Conservation (phyloP, 2,888 invertebrate genomes). For the Lottia gigantea region DNA sequence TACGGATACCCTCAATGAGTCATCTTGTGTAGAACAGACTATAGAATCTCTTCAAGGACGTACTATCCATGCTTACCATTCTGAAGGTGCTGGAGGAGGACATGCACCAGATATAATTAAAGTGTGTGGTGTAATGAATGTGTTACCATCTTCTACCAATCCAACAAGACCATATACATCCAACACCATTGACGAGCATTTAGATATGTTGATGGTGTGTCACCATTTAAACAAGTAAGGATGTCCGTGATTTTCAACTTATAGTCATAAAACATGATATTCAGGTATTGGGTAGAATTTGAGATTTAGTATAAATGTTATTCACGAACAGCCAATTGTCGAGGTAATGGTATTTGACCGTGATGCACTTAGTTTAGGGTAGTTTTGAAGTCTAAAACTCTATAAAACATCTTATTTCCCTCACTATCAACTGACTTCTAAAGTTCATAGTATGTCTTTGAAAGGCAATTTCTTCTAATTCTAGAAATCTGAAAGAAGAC, state of each 20-base stretch:
- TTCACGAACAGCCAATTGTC: no score
- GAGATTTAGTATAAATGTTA: no score
- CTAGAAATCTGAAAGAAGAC: constrained; percentile 63
- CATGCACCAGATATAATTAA: constrained; percentile 63
- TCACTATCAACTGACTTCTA: no score
- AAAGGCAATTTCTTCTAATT: not conserved
- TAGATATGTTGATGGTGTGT: constrained; percentile 66
- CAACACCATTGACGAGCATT: constrained; percentile 64
- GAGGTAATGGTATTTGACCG: no score
- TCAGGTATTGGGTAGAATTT: no score
- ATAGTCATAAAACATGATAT: no score
- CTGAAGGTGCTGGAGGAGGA: constrained; percentile 66
- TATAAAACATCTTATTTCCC: no score
- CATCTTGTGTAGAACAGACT: constrained; percentile 61
- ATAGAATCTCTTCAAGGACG: constrained; percentile 59
- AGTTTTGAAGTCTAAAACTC: no score
- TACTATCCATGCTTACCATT: constrained; percentile 64
- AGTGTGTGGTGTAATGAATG: constrained; percentile 56
- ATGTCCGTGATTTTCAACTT: no score
- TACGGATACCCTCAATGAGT: constrained; percentile 65
- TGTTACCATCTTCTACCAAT: constrained; percentile 64
- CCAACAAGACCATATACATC: constrained; percentile 63
- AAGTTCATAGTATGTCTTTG: no score
- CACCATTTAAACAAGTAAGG: constrained; percentile 66
- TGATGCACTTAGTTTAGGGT: no score